A percentile compares a stretch with the other conserved stretches of the same genome.
phyloP scores from a whole-genome alignment of 2,888 invertebrate species.

The Leucoptera coffeella region DNA sequence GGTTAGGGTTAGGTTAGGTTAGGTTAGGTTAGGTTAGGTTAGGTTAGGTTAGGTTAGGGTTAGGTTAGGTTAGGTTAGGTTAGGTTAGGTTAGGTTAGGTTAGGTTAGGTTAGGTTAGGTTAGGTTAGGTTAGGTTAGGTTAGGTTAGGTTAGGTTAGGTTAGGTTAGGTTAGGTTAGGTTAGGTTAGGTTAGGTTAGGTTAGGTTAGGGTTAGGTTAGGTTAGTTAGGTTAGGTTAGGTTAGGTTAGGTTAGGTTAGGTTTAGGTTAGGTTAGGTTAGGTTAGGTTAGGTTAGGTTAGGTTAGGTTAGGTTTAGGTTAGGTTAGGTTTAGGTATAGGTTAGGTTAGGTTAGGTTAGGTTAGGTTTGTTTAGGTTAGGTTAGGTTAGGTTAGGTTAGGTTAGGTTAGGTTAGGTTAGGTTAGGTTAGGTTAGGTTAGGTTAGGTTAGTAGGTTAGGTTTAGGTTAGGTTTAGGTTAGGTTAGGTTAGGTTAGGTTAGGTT shows the following conservation, averaged over 20 bases:
- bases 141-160: slow-evolving; percentile 5
- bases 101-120: slow-evolving; percentile 5
- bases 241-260: slow-evolving; percentile 4
- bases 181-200: too few species aligned
- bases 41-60: slow-evolving; percentile 11
- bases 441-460: too few species aligned
- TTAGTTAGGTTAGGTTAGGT: slow-evolving; percentile 4
- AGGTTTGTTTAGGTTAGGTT: slow-evolving; percentile 5
- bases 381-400: slow-evolving; percentile 4
- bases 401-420: slow-evolving; percentile 4
- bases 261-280: slow-evolving; percentile 3
- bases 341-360: too few species aligned
- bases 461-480: slow-evolving; percentile 5
- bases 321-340: slow-evolving; percentile 4
- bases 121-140: slow-evolving; percentile 3
- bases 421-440: too few species aligned
- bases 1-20: slow-evolving; percentile 7
- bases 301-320: slow-evolving; percentile 4
- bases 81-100: slow-evolving; percentile 7
- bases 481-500: slow-evolving; percentile 4
- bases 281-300: slow-evolving; percentile 3
- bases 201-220: slow-evolving; percentile 5
- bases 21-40: slow-evolving; percentile 11
- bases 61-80: slow-evolving; percentile 10
- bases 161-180: slow-evolving; percentile 5